A percentile compares a stretch with the other conserved stretches of the same genome.
These are phyloP conservation scores for Drosophila bipectinata DNA, from an alignment of 1,140 invertebrate species.

Conservation along the genomic window DNA sequence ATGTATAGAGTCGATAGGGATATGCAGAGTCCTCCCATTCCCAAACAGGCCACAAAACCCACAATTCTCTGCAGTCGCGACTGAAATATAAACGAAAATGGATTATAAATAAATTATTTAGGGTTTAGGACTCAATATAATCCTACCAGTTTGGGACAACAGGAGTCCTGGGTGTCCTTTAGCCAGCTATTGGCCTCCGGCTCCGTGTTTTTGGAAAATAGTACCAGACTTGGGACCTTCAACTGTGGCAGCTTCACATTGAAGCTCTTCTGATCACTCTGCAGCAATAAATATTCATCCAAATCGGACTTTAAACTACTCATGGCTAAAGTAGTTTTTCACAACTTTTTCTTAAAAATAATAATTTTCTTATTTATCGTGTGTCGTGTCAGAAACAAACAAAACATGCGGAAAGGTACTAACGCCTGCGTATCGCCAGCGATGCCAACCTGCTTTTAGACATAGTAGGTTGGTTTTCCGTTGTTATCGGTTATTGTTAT, in stretches of 20 bases:
- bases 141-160: constrained; percentile 89
- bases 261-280: no score
- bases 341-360: not conserved
- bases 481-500: no score
- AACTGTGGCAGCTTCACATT: no score
- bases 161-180: constrained; percentile 89
- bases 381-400: no score
- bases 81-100: constrained; percentile 83
- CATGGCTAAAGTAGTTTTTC: no score
- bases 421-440: no score
- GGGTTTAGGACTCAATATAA: not conserved
- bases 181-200: constrained; percentile 87
- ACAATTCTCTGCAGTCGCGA: constrained; percentile 93
- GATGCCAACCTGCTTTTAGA: no score
- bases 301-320: no score
- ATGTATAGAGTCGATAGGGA: constrained; percentile 94
- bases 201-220: constrained; percentile 66
- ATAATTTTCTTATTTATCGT: not conserved
- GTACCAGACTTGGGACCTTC: constrained; percentile 61
- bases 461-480: no score
- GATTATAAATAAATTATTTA: not conserved
- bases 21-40: constrained; percentile 95
- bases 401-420: no score
- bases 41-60: constrained; percentile 93
- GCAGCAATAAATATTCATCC: no score